These are phyloP conservation scores for Formicarius rufipectus DNA, from an alignment of 2,113 vertebrate genomes.

Conservation along the genomic window DNA sequence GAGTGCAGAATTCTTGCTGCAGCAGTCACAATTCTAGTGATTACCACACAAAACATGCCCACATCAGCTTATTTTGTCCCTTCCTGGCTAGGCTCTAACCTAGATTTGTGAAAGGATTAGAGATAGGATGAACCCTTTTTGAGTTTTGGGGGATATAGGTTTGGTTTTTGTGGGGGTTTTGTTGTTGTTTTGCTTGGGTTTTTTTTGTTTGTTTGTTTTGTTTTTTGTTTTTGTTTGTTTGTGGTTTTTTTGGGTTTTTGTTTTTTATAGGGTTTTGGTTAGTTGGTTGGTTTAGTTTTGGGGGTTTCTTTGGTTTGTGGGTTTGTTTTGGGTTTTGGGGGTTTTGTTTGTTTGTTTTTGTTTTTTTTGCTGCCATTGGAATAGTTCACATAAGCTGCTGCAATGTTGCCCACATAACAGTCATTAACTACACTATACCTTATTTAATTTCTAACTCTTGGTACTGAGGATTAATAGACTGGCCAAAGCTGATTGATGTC, in stretches of 20 bases:
- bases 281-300: too few relatives aligned
- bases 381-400: background rate
- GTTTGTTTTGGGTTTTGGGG: background rate
- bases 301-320: too few relatives aligned
- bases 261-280: background rate
- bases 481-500: background rate
- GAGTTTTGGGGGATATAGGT: background rate
- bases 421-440: background rate
- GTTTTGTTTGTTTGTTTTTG: too few relatives aligned
- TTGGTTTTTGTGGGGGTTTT: background rate
- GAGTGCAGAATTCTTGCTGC: background rate
- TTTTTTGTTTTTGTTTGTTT: too few relatives aligned
- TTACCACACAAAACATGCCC: background rate
- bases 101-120: background rate
- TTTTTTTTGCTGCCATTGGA: background rate
- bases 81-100: background rate
- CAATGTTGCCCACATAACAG: accelerated
- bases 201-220: background rate
- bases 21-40: background rate
- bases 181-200: too few relatives aligned
- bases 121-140: background rate
- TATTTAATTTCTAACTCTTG: background rate
- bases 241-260: accelerated
- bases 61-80: background rate
- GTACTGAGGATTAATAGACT: background rate